Percentiles rank a stretch among this genome's conserved stretches.
These are phyloP conservation scores for Argentina silus DNA, from an alignment of 2,797 vertebrate species.

Conservation along the genomic window DNA sequence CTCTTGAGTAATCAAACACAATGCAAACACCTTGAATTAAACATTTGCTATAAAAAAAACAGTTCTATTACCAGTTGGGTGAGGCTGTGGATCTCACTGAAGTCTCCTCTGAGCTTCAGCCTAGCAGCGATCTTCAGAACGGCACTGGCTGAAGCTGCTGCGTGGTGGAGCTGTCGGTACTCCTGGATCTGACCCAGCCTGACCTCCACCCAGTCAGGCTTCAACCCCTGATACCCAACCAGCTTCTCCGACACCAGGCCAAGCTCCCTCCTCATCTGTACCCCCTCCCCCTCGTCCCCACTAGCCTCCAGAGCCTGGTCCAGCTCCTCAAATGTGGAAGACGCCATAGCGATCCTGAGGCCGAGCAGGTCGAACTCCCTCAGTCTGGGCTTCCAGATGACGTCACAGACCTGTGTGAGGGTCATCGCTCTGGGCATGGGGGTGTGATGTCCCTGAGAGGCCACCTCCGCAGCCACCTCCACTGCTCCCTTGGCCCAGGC, in stretches of 20 bases:
- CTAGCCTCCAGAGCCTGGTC: constrained; percentile 56
- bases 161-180: constrained; percentile 65
- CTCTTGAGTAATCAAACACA: too few species aligned
- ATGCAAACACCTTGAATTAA: background rate
- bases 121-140: constrained; percentile 59
- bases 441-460: rapidly evolving
- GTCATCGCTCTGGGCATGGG: constrained; percentile 14
- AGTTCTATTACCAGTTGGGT: constrained; percentile 68
- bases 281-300: constrained; percentile 64
- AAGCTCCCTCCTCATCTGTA: constrained; percentile 63
- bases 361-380: constrained; percentile 38
- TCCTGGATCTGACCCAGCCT: constrained; percentile 65
- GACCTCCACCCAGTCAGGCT: constrained; percentile 48
- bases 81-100: constrained; percentile 61
- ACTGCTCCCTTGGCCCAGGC: too few species aligned
- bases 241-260: constrained; percentile 58
- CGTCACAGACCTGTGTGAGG: constrained; percentile 48
- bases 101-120: constrained; percentile 68
- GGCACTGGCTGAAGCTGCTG: constrained; percentile 61
- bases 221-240: background rate
- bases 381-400: constrained; percentile 67
- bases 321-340: constrained; percentile 63
- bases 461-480: constrained; percentile 27
- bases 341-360: constrained; percentile 41
- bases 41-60: background rate